phyloP scores from a whole-genome alignment of 2,888 invertebrate genomes.

The Taphrorychus bicolor region DNA sequence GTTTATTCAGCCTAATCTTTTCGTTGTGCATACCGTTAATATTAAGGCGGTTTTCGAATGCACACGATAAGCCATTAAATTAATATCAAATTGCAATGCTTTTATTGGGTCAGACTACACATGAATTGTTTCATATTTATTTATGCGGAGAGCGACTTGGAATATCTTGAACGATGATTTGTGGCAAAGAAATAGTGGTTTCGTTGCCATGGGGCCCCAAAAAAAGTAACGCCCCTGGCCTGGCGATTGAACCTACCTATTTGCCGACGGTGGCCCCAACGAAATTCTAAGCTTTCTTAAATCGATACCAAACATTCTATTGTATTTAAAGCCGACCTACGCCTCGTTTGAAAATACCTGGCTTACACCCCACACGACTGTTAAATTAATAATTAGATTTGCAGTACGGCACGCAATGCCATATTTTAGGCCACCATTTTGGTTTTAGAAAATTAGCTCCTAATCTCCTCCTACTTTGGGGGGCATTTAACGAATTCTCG shows the following conservation, averaged over 20 bases:
- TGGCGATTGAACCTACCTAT: constrained; percentile 21
- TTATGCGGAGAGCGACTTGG: constrained; percentile 8
- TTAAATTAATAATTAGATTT: constrained; percentile 46
- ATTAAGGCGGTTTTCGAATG: constrained; percentile 27
- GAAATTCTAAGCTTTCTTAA: constrained; percentile 41
- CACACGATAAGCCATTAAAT: constrained; percentile 28
- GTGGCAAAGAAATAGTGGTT: not conserved
- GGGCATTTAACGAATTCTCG: not conserved
- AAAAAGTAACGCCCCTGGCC: constrained; percentile 16
- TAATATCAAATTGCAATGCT: constrained; percentile 24
- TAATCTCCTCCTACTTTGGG: constrained; percentile 45
- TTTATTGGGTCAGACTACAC: constrained; percentile 22
- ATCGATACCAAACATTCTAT: constrained; percentile 39
- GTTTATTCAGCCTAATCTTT: constrained; percentile 23
- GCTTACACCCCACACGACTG: constrained; percentile 42
- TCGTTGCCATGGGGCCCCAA: constrained; percentile 3
- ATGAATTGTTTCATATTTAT: constrained; percentile 17
- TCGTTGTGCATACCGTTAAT: constrained; percentile 26
- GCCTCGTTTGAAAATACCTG: constrained; percentile 39
- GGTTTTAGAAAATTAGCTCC: constrained; percentile 45
- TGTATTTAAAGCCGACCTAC: constrained; percentile 40
- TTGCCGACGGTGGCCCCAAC: constrained; percentile 32
- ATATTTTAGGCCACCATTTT: constrained; percentile 49
- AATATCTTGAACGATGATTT: not conserved
- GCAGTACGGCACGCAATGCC: constrained; percentile 44